phyloP scores from a whole-genome alignment of 2,888 invertebrate genomes.

The Metalampra italica region DNA sequence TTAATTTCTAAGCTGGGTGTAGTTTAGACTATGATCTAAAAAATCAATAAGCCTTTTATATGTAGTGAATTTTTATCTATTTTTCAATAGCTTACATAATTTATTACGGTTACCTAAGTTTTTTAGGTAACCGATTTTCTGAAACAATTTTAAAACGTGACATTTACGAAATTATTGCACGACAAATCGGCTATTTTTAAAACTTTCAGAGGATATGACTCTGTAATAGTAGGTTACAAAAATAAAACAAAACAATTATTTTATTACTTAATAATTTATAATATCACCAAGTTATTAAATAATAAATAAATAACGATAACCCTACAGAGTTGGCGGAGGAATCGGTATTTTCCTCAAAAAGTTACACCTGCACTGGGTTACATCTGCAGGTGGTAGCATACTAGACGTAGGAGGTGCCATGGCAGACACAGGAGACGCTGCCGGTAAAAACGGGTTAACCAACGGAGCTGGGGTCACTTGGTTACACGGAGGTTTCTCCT shows the following conservation, averaged over 20 bases:
- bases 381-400: constrained; percentile 32
- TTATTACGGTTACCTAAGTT: neutral
- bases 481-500: neutral
- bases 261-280: neutral
- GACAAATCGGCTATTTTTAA: too few species aligned
- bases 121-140: neutral
- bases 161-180: neutral
- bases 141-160: too few species aligned
- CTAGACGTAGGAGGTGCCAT: constrained; percentile 28
- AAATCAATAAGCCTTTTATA: constrained; percentile 18
- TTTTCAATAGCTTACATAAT: constrained; percentile 6
- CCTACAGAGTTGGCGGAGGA: constrained; percentile 33
- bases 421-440: constrained; percentile 40
- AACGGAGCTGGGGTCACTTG: constrained; percentile 12
- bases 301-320: constrained; percentile 9
- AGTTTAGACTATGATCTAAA: neutral
- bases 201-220: too few species aligned
- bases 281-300: constrained; percentile 6
- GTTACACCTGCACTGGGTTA: constrained; percentile 35
- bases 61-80: constrained; percentile 18
- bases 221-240: neutral
- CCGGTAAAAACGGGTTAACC: constrained; percentile 38
- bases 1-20: neutral
- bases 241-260: neutral
- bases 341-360: constrained; percentile 47